Evolutionary conservation across 2,888 invertebrate genomes (phyloP), one percentile per base, ranked within the genome.

Genomic region (Horisme vitalbata): DNA sequence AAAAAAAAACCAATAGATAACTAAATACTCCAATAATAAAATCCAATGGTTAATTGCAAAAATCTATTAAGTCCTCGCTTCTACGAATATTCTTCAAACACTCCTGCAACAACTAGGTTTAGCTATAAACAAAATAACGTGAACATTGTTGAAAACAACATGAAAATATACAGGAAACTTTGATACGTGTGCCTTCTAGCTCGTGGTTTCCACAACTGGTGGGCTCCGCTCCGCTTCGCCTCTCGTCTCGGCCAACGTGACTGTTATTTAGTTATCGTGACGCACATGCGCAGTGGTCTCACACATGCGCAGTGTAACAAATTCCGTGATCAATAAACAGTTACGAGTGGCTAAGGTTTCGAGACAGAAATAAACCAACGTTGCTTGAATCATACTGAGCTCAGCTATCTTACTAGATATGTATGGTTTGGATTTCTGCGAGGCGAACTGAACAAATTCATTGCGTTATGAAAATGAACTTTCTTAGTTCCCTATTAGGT

Each of bases 231-330:
- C 2, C n/a, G n/a, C n/a, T n/a, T 23, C 23, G n/a, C 11, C 9
- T 15, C 31, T 31, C 9, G 9, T n/a, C 11, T 32, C 13, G 5
- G 12, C 20, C 28, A 36, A 15, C 30, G n/a, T 13, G 24, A 30
- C 4, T 18, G 3, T n/a, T n/a, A n/a, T 35, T 23, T 11, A 10
- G 26, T 12, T 45, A 38, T 24, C 45, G 37, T 28, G 26, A 1
- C 27, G n/a, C 26, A 28, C 45, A 38, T 45, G 45, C 45, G 45
- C 38, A 33, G 8, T 2, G 12, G 1, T 3, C 8, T 13, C 30
- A 9, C 21, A 23, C 45, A 41, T 41, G 46, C 46, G 46, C 39
- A 34, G 18, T 45, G 33, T 20, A 23, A 23, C 9, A 11, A 13
- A 5, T 7, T 31, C 11, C 28, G 10, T 5, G 15, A 46, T 46